A percentile compares a stretch with the other conserved stretches of the same genome.
phyloP scores from a whole-genome alignment of 2,113 vertebrate species.

The Myodes glareolus region DNA sequence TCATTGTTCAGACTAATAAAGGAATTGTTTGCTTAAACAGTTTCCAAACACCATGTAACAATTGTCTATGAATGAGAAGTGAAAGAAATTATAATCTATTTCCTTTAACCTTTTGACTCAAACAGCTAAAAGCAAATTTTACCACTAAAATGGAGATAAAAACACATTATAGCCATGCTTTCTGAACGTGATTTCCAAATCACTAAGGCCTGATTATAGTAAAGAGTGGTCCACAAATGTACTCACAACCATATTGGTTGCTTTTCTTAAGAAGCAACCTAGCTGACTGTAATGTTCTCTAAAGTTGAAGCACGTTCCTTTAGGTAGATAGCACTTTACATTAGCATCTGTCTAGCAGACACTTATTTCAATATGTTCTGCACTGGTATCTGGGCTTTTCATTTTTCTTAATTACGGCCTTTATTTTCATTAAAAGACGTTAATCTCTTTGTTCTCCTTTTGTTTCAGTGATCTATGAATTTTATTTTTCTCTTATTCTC shows the following conservation, averaged over 20 bases:
- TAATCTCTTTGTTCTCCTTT: neutral
- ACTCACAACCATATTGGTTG: neutral
- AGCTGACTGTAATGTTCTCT: neutral
- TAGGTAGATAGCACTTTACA: neutral
- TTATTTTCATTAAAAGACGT: neutral
- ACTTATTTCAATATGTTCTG: neutral
- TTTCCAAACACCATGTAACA: neutral
- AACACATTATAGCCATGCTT: neutral
- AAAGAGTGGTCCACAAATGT: neutral
- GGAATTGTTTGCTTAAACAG: neutral
- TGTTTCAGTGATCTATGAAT: neutral
- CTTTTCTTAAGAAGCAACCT: neutral
- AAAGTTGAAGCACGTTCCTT: neutral
- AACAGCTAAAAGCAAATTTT: neutral
- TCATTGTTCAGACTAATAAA: neutral
- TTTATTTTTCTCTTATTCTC: neutral
- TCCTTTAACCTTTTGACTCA: neutral
- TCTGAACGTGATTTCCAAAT: neutral
- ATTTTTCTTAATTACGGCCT: neutral
- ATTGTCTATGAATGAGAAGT: neutral
- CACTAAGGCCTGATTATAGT: neutral
- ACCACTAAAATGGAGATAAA: neutral
- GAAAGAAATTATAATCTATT: neutral
- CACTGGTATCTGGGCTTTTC: neutral
- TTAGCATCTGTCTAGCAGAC: neutral